Evolutionary conservation across 2,888 invertebrate species (phyloP).

Genomic region (Archips xylosteana): DNA sequence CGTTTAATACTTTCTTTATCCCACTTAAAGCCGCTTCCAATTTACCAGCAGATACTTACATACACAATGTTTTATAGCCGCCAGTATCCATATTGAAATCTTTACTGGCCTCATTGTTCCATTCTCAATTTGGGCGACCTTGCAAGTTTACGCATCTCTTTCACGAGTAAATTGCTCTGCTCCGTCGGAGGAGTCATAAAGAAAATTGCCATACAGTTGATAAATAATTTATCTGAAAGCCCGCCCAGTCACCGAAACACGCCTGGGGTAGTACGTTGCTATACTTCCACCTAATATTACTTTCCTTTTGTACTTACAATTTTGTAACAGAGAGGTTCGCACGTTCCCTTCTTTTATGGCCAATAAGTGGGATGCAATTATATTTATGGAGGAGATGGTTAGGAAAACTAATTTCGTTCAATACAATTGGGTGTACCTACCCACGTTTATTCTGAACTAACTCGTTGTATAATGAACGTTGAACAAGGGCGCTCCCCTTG

Average conservation of each 20-base stretch:
- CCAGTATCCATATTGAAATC: conserved; percentile 73
- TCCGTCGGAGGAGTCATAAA: conserved; percentile 85
- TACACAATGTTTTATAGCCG: conserved; percentile 35
- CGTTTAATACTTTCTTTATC: conserved; percentile 18
- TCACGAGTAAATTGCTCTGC: conserved; percentile 83
- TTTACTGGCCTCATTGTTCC: conserved; percentile 75
- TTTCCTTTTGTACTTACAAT: conserved; percentile 83
- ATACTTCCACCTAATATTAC: conserved; percentile 83
- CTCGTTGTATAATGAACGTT: conserved; percentile 53
- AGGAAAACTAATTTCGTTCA: conserved; percentile 81
- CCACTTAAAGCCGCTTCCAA: conserved; percentile 31
- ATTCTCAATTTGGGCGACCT: conserved; percentile 81
- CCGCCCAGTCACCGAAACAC: conserved; percentile 84
- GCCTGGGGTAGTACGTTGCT: conserved; percentile 70
- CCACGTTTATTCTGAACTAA: conserved; percentile 28
- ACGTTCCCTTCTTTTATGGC: conserved; percentile 85
- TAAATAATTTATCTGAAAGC: conserved; percentile 86
- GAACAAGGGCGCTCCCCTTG: conserved; percentile 14
- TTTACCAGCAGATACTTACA: conserved; percentile 28
- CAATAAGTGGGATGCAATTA: conserved; percentile 86
- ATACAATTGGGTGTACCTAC: conserved; percentile 66
- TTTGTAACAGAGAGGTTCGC: conserved; percentile 84
- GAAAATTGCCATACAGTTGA: conserved; percentile 86
- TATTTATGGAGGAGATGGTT: conserved; percentile 83
- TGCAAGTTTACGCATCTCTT: conserved; percentile 85